These are phyloP conservation scores for Andricus quercusramuli DNA, from an alignment of 2,888 invertebrate species.

Conservation along the genomic window DNA sequence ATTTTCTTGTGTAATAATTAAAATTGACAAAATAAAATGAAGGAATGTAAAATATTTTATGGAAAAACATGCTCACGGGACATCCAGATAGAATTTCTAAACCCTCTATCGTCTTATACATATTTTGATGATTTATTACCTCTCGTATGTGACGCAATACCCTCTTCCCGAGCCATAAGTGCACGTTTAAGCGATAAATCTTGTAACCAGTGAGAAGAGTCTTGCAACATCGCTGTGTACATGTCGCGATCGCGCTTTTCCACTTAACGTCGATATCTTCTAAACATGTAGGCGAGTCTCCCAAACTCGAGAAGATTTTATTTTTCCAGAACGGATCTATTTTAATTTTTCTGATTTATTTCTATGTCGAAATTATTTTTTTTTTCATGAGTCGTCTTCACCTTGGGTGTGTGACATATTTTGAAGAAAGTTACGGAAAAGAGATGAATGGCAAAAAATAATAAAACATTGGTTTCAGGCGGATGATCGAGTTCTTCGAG, in stretches of 20 bases:
- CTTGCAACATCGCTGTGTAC: constrained; percentile 62
- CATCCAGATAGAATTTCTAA: constrained; percentile 61
- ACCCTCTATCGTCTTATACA: constrained; percentile 61
- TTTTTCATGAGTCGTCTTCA: background rate
- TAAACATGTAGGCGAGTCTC: constrained; percentile 42
- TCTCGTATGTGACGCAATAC: constrained; percentile 63
- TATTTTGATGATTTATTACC: constrained; percentile 65
- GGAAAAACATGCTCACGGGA: constrained; percentile 41
- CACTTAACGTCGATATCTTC: constrained; percentile 61
- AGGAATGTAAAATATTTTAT: background rate
- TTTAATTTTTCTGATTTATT: constrained; percentile 2
- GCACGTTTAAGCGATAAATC: constrained; percentile 69
- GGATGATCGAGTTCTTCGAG: background rate
- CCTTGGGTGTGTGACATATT: background rate
- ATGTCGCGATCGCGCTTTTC: constrained; percentile 54
- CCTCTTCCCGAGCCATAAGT: constrained; percentile 63
- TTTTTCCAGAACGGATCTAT: constrained; percentile 2
- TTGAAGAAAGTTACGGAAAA: background rate
- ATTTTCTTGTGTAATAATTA: background rate
- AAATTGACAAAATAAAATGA: too few species aligned
- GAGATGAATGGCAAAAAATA: background rate
- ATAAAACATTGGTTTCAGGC: background rate
- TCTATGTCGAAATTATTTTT: background rate
- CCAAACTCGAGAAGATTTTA: constrained; percentile 9
- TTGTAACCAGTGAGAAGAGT: constrained; percentile 62